Evolutionary conservation across 2,888 invertebrate genomes (phyloP), one percentile per base, ranked within the genome.

Genomic region (Ceriagrion tenellum): DNA sequence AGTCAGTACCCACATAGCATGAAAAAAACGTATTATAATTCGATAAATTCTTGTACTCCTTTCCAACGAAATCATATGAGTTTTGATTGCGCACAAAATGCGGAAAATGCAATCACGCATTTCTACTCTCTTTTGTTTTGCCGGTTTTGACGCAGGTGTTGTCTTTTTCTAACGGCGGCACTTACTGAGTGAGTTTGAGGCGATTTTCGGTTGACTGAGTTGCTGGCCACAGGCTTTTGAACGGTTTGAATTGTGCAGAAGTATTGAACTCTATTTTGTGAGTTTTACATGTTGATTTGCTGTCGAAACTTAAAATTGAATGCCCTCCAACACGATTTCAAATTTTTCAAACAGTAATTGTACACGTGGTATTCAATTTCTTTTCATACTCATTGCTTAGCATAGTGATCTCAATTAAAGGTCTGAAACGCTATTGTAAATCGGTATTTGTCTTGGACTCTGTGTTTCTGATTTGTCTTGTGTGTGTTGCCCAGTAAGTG

Each of bases 161-260:
- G 63, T 93, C 47, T 30, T 93, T 74, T 93, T 74, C 93, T 47
- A 93, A 93, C 93, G 93, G 93, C 93, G 93, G 93, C 35, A 69
- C 55, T 69, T n/a, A 47, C 47, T 93, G 69, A 69, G n/a, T 16
- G 69, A 16, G 55, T 93, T 93, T 74, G 47, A 93, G 69, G 93
- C 26, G 93, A 69, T 47, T 47, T 93, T 69, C 69, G 47, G 26
- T 69, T 74, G 35, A 81, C 40, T 47, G 3, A 74, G 26, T 69
- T 16, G 26, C 69, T 69, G 4, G n/a, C 4, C 18, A 47, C 16
- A 23, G 91, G 23, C n/a, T 69, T 69, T 69, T 69, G 20, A 35
- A 10, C n/a, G n/a, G 18, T 81, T 81, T 81, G 81, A 81, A 81
- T 35, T 35, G 81, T 35, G 18, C 81, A 35, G 6, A 16, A 30